Conservation (phyloP, 2,797 vertebrate genomes). For the Moxostoma hubbsi region DNA sequence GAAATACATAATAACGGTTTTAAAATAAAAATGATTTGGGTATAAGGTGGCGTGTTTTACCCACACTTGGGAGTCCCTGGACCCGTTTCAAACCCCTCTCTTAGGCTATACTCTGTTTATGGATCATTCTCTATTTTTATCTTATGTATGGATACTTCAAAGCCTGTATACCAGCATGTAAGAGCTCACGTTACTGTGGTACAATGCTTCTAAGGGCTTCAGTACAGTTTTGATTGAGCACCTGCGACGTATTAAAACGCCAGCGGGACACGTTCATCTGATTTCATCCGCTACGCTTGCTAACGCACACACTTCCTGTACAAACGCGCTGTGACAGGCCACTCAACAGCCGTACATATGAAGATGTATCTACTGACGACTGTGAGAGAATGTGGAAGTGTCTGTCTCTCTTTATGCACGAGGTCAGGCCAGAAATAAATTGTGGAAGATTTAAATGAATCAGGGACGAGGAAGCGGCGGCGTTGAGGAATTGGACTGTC, state of each 20-base stretch:
- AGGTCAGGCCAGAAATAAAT: conserved; percentile 73
- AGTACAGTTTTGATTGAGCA: neutral
- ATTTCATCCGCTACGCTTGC: neutral
- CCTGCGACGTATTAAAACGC: neutral
- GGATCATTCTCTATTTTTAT: too few relatives aligned
- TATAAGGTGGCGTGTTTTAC: too few relatives aligned
- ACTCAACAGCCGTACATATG: neutral
- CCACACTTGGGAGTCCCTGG: too few relatives aligned
- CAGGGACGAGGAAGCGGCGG: conserved; percentile 69
- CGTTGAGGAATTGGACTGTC: conserved; percentile 77
- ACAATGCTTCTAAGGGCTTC: neutral
- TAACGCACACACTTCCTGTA: neutral
- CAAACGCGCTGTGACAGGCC: neutral
- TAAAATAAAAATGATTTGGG: too few relatives aligned
- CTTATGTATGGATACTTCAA: too few relatives aligned
- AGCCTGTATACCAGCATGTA: too few relatives aligned
- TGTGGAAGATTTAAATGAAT: conserved; percentile 74
- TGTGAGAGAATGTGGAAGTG: conserved; percentile 46
- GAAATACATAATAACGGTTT: too few relatives aligned
- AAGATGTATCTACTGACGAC: neutral
- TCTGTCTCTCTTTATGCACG: conserved; percentile 63
- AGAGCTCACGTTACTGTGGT: neutral
- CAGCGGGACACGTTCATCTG: neutral
- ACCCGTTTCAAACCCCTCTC: too few relatives aligned
- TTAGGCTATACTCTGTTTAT: too few relatives aligned